Conservation (phyloP, 2,113 vertebrate genomes). For the Trachemys scripta region DNA sequence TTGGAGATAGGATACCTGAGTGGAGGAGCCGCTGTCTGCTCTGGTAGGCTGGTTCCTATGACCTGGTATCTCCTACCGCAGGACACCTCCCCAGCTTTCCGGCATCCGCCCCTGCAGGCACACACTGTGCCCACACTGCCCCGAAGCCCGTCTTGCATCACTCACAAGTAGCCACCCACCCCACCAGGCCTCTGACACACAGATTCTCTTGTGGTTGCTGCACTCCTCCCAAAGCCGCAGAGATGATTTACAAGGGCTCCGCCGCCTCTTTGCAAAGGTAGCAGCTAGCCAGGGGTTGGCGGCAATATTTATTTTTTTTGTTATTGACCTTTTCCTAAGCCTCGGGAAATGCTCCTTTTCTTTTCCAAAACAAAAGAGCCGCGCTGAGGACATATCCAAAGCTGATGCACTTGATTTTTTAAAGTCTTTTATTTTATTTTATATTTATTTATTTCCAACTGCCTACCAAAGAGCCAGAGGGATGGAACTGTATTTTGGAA, state of each 20-base stretch:
- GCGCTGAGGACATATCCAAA: not conserved
- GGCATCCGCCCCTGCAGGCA: not conserved
- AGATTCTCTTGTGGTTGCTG: not conserved
- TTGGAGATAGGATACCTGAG: not conserved
- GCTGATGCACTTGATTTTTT: not conserved
- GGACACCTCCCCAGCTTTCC: not conserved
- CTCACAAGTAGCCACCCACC: not conserved
- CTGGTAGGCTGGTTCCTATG: not conserved
- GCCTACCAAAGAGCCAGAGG: conserved; percentile 26
- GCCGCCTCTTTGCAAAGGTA: conserved; percentile 35
- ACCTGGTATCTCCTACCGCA: not conserved
- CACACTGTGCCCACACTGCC: not conserved
- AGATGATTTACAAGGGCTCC: not conserved
- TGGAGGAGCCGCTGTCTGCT: not conserved
- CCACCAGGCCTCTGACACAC: not conserved
- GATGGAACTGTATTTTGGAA: conserved; percentile 70
- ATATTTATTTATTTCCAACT: not conserved
- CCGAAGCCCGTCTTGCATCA: not conserved
- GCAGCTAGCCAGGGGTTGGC: conserved; percentile 47
- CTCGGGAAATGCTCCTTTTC: conserved; percentile 9
- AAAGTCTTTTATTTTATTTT: conserved; percentile 20
- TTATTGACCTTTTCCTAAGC: conserved; percentile 37
- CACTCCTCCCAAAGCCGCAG: not conserved
- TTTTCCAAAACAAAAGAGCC: conserved; percentile 20
- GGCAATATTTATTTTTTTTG: conserved; percentile 8